Evolutionary conservation across 2,113 vertebrate genomes (phyloP), one percentile per base, ranked within the genome.

Genomic region (Seriola quinqueradiata): DNA sequence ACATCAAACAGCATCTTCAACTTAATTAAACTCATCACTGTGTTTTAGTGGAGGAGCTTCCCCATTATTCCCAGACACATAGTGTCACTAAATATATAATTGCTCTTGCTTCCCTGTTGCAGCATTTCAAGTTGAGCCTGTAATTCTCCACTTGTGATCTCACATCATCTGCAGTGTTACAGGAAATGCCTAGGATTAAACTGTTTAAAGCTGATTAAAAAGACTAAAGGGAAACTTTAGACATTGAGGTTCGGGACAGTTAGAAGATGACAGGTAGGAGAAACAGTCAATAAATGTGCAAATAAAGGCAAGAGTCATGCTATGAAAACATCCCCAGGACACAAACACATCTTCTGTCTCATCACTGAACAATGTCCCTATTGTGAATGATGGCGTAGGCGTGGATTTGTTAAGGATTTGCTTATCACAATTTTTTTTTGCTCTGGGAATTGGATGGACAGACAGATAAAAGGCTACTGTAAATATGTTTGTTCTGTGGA

Each of bases 1-100:
- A 89, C 86, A 91, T 93, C 87, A 92, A 93, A 92, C 89, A 90
- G 88, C 93, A 93, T 93, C 84, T 82, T 92, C 77, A 87, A 84
- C 80, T 88, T 92, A 92, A 91, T 92, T 92, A 93, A 91, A 92
- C 83, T 77, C 84, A 86, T 90, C 85, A 87, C 61, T 68, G 81
- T 67, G 77, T 74, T 85, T 87, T 88, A 87, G 81, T 54, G 63
- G 73, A 71, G 75, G 48, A 74, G 66, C 83, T 64, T 57, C 72
- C 81, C 81, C 68, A 85, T 91, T 89, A 89, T 91, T 87, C 77
- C 88, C 81, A 85, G 69, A 83, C 86, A 90, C 81, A 89, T n/a
- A 63, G 77, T 87, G 88, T 82, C 86, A 85, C 85, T 91, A 89
- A 92, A 93, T 90, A 86, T 86, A 87, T 90, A 87, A 92, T 89